Conservation (phyloP, 2,888 invertebrate genomes). For the Lagria hirta region DNA sequence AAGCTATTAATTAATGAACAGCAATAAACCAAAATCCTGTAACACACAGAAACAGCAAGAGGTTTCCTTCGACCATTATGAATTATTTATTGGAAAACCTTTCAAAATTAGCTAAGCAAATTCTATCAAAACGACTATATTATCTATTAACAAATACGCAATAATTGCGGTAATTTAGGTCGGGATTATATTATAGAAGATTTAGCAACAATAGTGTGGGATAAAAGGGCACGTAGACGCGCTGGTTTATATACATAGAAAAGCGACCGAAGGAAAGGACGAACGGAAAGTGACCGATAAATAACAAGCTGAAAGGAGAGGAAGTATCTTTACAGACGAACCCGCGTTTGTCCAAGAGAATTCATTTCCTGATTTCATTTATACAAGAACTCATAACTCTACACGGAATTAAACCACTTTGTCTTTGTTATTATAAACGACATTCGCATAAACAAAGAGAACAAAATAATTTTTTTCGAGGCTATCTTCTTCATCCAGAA, state of each 20-base stretch:
- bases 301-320: slow-evolving; percentile 51
- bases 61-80: no score
- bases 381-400: slow-evolving; percentile 51
- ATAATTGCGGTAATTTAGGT: slow-evolving; percentile 22
- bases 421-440: slow-evolving; percentile 47
- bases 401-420: slow-evolving; percentile 50
- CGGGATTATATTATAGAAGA: slow-evolving; percentile 22
- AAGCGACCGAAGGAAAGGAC: slow-evolving; percentile 31
- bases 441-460: no score
- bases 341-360: slow-evolving; percentile 51
- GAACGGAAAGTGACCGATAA: slow-evolving; percentile 52
- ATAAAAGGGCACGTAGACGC: slow-evolving; percentile 24
- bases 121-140: slow-evolving; percentile 11
- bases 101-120: slow-evolving; percentile 17
- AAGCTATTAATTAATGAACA: no score
- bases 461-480: no score
- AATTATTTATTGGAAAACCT: no score
- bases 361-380: slow-evolving; percentile 56
- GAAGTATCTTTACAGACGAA: slow-evolving; percentile 49
- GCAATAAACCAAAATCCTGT: no score
- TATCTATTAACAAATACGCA: slow-evolving; percentile 24
- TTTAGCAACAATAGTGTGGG: slow-evolving; percentile 24
- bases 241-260: slow-evolving; percentile 19
- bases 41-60: no score
- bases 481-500: no score